These are phyloP conservation scores for Lagodon rhomboides DNA, from an alignment of 2,797 vertebrate species.

Conservation along the genomic window DNA sequence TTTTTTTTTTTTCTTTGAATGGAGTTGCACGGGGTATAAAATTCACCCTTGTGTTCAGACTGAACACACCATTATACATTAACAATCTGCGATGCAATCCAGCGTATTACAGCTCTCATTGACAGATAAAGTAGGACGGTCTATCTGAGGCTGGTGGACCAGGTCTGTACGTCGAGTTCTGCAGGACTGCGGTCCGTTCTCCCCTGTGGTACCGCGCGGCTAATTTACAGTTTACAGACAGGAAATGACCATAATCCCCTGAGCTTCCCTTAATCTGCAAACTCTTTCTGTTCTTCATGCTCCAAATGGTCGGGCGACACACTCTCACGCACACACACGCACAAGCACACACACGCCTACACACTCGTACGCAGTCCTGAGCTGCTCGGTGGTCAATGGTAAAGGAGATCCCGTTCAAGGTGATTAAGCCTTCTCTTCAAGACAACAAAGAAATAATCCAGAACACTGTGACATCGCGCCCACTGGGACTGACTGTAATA, in stretches of 20 bases:
- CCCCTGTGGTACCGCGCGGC: conserved; percentile 57
- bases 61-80: not conserved
- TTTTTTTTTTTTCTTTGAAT: not conserved
- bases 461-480: conserved; percentile 21
- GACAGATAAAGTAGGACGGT: not conserved
- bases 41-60: not conserved
- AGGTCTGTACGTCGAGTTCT: conserved; percentile 23
- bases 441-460: conserved; percentile 64
- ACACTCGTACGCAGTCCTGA: conserved; percentile 32
- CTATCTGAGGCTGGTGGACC: not conserved
- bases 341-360: conserved; percentile 8
- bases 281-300: conserved; percentile 82
- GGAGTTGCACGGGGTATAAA: not conserved
- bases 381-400: conserved; percentile 69
- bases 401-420: conserved; percentile 65
- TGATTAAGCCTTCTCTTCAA: conserved; percentile 63
- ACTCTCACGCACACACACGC: conserved; percentile 22
- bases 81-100: not conserved
- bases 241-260: conserved; percentile 82
- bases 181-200: conserved; percentile 41
- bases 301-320: conserved; percentile 71
- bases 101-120: not conserved
- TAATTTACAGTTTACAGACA: conserved; percentile 81
- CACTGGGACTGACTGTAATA: conserved; percentile 39
- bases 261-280: conserved; percentile 81